These are phyloP conservation scores for Anarhynchus alexandrinus DNA, from an alignment of 2,113 vertebrate genomes.

Conservation along the genomic window DNA sequence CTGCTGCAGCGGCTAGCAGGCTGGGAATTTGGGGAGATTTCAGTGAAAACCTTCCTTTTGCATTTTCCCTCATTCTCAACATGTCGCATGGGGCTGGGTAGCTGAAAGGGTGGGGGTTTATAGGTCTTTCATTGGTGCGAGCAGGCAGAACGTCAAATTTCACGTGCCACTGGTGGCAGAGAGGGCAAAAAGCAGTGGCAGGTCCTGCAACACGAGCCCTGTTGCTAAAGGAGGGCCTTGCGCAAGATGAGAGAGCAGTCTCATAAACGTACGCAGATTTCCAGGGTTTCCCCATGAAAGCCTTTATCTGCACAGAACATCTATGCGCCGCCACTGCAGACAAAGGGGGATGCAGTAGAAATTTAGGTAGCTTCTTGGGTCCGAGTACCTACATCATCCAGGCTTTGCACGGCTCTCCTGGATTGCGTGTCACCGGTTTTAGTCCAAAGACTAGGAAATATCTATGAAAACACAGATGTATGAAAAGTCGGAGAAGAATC, in stretches of 20 bases:
- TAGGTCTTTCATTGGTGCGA: not conserved
- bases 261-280: not conserved
- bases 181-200: not conserved
- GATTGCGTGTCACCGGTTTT: not conserved
- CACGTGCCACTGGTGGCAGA: not conserved
- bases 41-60: not conserved
- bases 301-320: not conserved
- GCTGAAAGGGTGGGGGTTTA: not conserved
- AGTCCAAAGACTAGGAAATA: not conserved
- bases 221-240: slow-evolving; percentile 15
- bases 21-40: not conserved
- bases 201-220: not conserved
- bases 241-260: not conserved
- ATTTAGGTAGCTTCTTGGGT: not conserved
- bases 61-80: not conserved
- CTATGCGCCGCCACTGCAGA: not conserved
- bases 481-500: not conserved
- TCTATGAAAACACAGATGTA: not conserved
- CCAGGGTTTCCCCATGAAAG: not conserved
- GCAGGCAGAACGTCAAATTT: not conserved
- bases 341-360: not conserved
- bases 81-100: not conserved
- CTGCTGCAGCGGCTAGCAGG: not conserved
- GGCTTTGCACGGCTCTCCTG: not conserved
- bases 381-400: not conserved